phyloP scores from a whole-genome alignment of 2,797 vertebrate genomes.

The Threskiornis aethiopicus region DNA sequence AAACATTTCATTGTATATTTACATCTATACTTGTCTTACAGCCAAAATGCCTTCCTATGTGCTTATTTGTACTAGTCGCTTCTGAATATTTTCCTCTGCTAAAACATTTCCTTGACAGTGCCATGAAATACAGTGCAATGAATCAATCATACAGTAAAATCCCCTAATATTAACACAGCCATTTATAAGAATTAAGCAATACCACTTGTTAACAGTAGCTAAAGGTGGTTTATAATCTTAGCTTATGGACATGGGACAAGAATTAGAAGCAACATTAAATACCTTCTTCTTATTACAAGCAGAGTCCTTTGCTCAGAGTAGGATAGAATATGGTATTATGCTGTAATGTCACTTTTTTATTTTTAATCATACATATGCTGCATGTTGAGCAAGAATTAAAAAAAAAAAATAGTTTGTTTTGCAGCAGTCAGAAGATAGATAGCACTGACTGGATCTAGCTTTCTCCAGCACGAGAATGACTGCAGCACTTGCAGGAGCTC shows the following conservation, averaged over 20 bases:
- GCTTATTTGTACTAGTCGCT: slow-evolving; percentile 14
- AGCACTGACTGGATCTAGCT: not conserved
- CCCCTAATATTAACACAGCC: not conserved
- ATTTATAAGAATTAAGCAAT: not conserved
- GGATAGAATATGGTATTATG: not conserved
- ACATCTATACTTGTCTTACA: not conserved
- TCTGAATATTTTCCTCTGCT: not conserved
- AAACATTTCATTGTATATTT: slow-evolving; percentile 32
- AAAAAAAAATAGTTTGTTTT: not conserved
- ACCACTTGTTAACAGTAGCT: not conserved
- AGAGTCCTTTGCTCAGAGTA: not conserved
- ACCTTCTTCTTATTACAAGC: not conserved
- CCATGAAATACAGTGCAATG: not conserved
- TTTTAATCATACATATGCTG: not conserved
- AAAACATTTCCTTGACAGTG: not conserved
- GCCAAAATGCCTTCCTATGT: not conserved
- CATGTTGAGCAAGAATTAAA: not conserved
- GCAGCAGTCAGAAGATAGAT: not conserved
- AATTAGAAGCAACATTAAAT: not conserved
- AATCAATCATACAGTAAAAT: not conserved
- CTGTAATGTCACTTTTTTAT: not conserved
- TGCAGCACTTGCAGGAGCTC: not conserved
- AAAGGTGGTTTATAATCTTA: not conserved
- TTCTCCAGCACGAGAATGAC: not conserved
- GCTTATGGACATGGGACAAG: not conserved